These are phyloP conservation scores for Actias luna DNA, from an alignment of 2,888 invertebrate genomes.

Conservation along the genomic window DNA sequence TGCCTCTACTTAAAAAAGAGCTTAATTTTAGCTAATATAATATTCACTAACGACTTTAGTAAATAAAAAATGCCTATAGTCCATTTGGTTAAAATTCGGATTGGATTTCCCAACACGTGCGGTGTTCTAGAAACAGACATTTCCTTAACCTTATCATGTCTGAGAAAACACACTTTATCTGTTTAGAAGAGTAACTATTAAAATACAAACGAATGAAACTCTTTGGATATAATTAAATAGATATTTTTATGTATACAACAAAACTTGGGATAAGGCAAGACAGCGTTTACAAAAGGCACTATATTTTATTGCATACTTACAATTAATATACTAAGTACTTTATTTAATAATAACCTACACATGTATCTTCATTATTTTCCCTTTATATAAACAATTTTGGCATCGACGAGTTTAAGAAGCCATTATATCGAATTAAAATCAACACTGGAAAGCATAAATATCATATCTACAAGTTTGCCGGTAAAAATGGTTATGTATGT, in stretches of 20 bases:
- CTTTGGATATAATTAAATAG: conserved; percentile 20
- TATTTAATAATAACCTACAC: no score
- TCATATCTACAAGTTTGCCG: no score
- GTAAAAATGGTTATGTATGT: no score
- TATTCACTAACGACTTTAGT: no score
- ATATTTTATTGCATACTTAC: conserved; percentile 18
- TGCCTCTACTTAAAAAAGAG: no score
- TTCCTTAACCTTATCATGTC: not conserved
- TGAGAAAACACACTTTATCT: not conserved
- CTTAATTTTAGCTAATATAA: no score
- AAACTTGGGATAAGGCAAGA: conserved; percentile 61
- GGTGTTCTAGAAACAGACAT: not conserved
- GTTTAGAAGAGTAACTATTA: not conserved
- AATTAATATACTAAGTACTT: not conserved
- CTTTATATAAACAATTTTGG: not conserved
- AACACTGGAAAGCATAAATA: not conserved
- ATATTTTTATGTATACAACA: conserved; percentile 29
- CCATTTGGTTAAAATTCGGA: not conserved
- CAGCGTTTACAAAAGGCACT: conserved; percentile 60
- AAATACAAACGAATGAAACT: conserved; percentile 1
- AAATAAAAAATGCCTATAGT: not conserved
- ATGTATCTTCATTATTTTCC: not conserved
- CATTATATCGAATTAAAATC: not conserved
- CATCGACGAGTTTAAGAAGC: conserved; percentile 3
- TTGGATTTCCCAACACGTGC: not conserved